A percentile compares a stretch with the other conserved stretches of the same genome.
Evolutionary conservation across 2,888 invertebrate species (phyloP).

Genomic region (Fissipunctia ypsillon): DNA sequence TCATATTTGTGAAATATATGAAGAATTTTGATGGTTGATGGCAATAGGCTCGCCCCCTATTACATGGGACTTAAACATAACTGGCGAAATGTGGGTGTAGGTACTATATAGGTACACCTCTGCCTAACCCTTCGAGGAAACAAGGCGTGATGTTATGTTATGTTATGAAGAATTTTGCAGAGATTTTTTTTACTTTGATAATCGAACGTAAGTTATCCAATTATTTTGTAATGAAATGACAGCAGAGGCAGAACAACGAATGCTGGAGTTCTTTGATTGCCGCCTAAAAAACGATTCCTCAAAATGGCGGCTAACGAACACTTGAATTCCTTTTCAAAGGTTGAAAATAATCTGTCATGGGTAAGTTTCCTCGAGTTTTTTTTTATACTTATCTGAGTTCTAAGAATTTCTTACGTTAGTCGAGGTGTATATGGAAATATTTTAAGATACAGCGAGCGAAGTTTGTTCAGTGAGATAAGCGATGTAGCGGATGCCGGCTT

Average conservation of each 20-base stretch:
- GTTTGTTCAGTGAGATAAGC: conserved; percentile 87
- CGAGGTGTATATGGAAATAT: conserved; percentile 86
- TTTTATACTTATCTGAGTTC: conserved; percentile 71
- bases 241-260: background rate
- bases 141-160: too few species aligned
- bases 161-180: background rate
- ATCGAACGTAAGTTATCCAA: background rate
- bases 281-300: conserved; percentile 19
- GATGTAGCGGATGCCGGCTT: conserved; percentile 82
- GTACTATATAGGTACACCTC: too few species aligned
- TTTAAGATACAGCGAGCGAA: conserved; percentile 82
- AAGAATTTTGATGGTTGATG: background rate
- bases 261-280: background rate
- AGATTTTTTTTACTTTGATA: background rate
- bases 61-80: too few species aligned
- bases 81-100: too few species aligned
- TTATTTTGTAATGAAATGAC: background rate
- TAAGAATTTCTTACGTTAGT: conserved; percentile 79
- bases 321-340: conserved; percentile 36
- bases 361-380: conserved; percentile 51
- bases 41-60: too few species aligned
- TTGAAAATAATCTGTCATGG: conserved; percentile 42
- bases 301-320: conserved; percentile 47
- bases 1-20: background rate
- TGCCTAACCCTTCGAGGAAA: too few species aligned